A percentile compares a stretch with the other conserved stretches of the same genome.
These are phyloP conservation scores for Euclidia mi DNA, from an alignment of 2,888 invertebrate species.

Conservation along the genomic window DNA sequence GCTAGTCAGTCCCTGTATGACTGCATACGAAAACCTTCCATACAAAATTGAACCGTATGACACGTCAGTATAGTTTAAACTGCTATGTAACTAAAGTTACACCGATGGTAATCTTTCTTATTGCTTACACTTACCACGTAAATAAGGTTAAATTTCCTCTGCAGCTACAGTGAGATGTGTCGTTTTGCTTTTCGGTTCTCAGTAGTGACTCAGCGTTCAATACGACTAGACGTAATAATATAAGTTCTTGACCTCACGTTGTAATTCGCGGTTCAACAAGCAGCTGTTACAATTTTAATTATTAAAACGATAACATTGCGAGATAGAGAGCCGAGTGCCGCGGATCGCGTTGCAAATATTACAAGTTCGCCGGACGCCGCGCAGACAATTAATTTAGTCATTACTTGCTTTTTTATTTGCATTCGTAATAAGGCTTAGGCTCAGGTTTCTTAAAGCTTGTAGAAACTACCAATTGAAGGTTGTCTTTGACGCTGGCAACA, in stretches of 20 bases:
- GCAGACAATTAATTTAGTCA: slow-evolving; percentile 2
- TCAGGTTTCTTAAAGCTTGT: too few relatives aligned
- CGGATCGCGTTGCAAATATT: slow-evolving; percentile 34
- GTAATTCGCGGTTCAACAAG: slow-evolving; percentile 63
- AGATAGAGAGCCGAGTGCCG: slow-evolving; percentile 12
- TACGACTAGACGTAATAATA: slow-evolving; percentile 80
- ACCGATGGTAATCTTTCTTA: too few relatives aligned
- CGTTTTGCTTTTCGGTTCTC: slow-evolving; percentile 33
- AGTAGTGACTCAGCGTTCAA: slow-evolving; percentile 78
- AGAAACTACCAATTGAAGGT: too few relatives aligned
- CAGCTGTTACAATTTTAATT: slow-evolving; percentile 60
- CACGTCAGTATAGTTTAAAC: too few relatives aligned
- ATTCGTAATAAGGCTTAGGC: too few relatives aligned
- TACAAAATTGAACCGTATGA: too few relatives aligned
- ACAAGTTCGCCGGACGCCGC: slow-evolving; percentile 1
- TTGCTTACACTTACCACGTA: too few relatives aligned
- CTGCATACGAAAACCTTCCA: slow-evolving; percentile 11
- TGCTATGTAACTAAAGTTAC: too few relatives aligned
- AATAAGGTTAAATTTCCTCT: slow-evolving; percentile 34
- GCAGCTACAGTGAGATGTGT: slow-evolving; percentile 31
- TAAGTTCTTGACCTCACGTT: slow-evolving; percentile 77
- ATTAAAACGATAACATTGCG: slow-evolving; percentile 9
- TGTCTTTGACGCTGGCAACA: too few relatives aligned
- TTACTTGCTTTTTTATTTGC: too few relatives aligned
- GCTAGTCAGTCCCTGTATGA: slow-evolving; percentile 35